These are phyloP conservation scores for Aelia acuminata DNA, from an alignment of 2,888 invertebrate species.

Conservation along the genomic window DNA sequence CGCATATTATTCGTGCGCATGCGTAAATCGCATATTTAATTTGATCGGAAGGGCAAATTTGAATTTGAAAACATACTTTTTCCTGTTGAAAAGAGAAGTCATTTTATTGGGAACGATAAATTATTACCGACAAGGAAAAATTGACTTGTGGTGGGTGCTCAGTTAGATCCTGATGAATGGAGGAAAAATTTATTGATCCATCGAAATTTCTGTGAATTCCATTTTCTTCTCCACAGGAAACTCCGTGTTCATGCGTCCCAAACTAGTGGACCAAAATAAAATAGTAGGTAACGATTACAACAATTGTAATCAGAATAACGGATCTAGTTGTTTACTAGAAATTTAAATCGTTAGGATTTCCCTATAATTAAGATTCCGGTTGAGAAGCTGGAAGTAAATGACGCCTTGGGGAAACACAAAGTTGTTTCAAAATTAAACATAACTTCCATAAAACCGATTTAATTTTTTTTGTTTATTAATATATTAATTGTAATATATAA, in stretches of 20 bases:
- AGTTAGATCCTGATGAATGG: neutral
- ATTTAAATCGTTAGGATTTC: neutral
- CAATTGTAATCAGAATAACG: neutral
- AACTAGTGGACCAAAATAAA: neutral
- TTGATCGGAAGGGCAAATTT: too few species aligned
- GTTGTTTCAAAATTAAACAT: too few species aligned
- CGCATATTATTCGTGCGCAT: too few species aligned
- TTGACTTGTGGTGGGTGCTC: neutral
- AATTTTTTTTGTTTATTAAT: too few species aligned
- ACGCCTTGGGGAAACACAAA: neutral
- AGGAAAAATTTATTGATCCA: neutral
- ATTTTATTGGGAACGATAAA: neutral
- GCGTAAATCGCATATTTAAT: too few species aligned
- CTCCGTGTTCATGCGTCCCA: neutral
- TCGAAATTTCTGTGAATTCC: neutral
- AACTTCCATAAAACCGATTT: too few species aligned
- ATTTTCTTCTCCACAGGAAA: neutral
- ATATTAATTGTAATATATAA: too few species aligned
- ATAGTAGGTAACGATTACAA: neutral
- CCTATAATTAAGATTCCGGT: neutral
- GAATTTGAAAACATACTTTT: too few species aligned
- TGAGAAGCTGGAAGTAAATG: neutral
- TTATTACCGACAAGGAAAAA: neutral
- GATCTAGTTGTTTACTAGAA: neutral
- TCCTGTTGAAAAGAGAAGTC: too few species aligned